Conservation (phyloP, 2,888 invertebrate species). For the Baronia brevicornis region DNA sequence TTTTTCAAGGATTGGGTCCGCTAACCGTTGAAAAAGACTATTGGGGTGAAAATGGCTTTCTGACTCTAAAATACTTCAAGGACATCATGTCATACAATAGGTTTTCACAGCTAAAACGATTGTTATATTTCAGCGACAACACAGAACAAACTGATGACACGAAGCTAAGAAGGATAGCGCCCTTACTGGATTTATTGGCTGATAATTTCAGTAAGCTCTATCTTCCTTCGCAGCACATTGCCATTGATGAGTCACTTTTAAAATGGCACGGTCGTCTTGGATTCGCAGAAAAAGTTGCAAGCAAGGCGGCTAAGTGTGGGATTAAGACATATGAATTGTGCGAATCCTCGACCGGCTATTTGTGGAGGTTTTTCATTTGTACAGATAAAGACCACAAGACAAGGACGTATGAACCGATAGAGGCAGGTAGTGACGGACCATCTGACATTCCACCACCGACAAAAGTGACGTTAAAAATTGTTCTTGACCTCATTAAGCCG, state of each 20-base stretch:
- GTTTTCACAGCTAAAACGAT: slow-evolving; percentile 19
- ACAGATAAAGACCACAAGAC: slow-evolving; percentile 17
- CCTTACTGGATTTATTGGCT: slow-evolving; percentile 21
- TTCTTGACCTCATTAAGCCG: slow-evolving; percentile 10
- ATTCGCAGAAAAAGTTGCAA: slow-evolving; percentile 22
- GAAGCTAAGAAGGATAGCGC: slow-evolving; percentile 22
- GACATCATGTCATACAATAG: no score
- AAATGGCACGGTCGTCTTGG: slow-evolving; percentile 24
- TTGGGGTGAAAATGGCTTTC: no score
- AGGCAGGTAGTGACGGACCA: slow-evolving; percentile 4
- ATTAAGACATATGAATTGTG: slow-evolving; percentile 23
- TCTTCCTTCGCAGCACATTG: slow-evolving; percentile 22
- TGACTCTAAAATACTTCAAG: no score
- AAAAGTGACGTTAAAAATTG: slow-evolving; percentile 2
- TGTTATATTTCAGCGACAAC: slow-evolving; percentile 22
- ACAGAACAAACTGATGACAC: slow-evolving; percentile 9
- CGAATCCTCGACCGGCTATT: slow-evolving; percentile 24
- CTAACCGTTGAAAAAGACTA: no score
- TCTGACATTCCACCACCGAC: not conserved
- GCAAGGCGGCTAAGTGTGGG: slow-evolving; percentile 22
- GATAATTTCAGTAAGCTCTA: slow-evolving; percentile 23
- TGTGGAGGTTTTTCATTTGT: slow-evolving; percentile 23
- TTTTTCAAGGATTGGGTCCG: no score
- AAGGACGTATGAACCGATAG: slow-evolving; percentile 5
- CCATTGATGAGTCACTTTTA: slow-evolving; percentile 25